These are phyloP conservation scores for Laticauda colubrina DNA, from an alignment of 2,113 vertebrate species.

Conservation along the genomic window DNA sequence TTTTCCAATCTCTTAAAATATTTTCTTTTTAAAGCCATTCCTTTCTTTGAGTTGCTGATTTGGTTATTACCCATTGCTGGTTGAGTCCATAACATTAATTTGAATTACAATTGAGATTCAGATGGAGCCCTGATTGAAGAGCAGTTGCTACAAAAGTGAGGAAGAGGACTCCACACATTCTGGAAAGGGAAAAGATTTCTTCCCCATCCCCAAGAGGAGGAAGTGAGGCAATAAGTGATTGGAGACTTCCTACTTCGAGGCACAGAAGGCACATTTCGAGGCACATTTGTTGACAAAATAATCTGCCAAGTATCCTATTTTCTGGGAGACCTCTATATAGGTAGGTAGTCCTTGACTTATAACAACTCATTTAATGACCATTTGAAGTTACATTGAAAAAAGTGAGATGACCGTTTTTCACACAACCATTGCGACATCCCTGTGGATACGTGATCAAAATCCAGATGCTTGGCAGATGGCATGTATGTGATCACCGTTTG, in stretches of 20 bases:
- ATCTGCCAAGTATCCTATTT: background rate
- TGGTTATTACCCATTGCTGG: background rate
- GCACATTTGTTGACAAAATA: background rate
- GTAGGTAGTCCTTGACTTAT: background rate
- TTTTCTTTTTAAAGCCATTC: background rate
- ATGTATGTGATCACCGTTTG: too few species aligned
- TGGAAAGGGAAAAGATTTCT: background rate
- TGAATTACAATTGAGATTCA: background rate
- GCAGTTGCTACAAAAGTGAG: background rate
- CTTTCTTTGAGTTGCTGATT: background rate
- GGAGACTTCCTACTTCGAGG: background rate
- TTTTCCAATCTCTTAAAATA: background rate
- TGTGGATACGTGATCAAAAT: too few species aligned
- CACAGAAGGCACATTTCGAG: too few species aligned
- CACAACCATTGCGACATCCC: too few species aligned
- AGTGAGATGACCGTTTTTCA: too few species aligned
- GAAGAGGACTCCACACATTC: background rate
- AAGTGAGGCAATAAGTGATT: background rate
- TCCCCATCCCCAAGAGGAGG: background rate
- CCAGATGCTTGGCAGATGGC: too few species aligned
- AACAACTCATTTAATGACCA: background rate
- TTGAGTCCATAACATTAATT: background rate
- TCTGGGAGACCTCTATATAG: background rate
- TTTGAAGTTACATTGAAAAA: too few species aligned
- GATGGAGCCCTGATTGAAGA: background rate